Percentiles rank a stretch among this genome's conserved stretches.
These are phyloP conservation scores for Anguilla rostrata DNA, from an alignment of 2,113 vertebrate genomes.

Conservation along the genomic window DNA sequence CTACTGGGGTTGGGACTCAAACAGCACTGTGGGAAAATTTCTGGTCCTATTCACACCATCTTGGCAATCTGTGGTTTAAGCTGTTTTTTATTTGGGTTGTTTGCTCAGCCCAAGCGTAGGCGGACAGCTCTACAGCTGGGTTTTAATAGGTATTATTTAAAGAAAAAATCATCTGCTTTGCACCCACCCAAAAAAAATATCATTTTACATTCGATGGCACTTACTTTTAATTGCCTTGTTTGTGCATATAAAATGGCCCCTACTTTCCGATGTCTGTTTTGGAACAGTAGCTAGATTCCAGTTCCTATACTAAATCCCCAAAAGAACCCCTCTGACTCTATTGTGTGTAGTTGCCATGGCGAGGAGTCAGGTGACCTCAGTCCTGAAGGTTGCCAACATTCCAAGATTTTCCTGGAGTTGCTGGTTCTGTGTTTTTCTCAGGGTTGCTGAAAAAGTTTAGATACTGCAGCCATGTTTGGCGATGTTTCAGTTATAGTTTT, in stretches of 20 bases:
- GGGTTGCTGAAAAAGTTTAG: neutral
- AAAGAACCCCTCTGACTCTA: neutral
- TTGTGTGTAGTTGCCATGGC: constrained; percentile 21
- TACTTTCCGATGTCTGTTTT: neutral
- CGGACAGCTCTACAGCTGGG: neutral
- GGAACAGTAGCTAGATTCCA: neutral
- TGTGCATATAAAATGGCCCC: neutral
- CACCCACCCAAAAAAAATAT: neutral
- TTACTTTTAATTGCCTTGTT: neutral
- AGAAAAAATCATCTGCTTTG: neutral
- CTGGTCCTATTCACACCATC: neutral
- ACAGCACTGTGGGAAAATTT: neutral
- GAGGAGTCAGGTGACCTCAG: constrained; percentile 8
- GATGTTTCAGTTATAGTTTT: neutral
- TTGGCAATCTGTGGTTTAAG: neutral
- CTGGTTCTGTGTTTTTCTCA: neutral
- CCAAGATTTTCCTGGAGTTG: neutral
- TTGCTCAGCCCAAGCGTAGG: neutral
- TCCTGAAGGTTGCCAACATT: constrained; percentile 14
- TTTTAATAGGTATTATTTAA: neutral
- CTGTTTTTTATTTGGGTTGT: neutral
- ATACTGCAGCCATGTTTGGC: neutral
- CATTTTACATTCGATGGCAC: neutral
- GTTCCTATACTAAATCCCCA: neutral
- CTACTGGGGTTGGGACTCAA: neutral